Evolutionary conservation across 2,888 invertebrate species (phyloP).

Genomic region (Drosophila fungiperda): DNA sequence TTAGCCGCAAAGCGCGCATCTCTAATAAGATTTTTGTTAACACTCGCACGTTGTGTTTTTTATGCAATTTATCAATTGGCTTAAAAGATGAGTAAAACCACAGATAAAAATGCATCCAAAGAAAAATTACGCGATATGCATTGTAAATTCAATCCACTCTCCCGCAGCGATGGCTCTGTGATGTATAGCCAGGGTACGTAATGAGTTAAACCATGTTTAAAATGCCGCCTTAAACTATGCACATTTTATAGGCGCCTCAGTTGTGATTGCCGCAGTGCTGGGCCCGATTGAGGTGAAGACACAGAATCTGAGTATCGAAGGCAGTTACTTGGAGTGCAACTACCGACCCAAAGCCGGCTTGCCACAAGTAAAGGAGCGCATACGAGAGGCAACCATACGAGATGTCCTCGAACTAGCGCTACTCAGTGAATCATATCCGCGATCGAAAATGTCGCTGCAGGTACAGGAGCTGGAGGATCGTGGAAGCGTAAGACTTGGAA

Average conservation of each 20-base stretch:
- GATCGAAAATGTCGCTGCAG: conserved; percentile 91
- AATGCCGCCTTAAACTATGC: conserved; percentile 17
- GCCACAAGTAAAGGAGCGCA: conserved; percentile 89
- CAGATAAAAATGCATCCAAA: conserved; percentile 13
- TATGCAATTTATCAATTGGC: not conserved
- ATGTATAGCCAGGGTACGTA: conserved; percentile 90
- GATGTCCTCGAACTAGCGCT: conserved; percentile 92
- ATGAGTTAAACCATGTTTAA: not conserved
- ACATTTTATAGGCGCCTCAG: conserved; percentile 89
- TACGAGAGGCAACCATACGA: conserved; percentile 90
- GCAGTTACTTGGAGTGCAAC: conserved; percentile 90
- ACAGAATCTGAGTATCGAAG: conserved; percentile 91
- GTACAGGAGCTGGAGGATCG: conserved; percentile 95
- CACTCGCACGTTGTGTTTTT: conserved; percentile 57
- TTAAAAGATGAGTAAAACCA: conserved; percentile 43
- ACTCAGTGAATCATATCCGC: conserved; percentile 90
- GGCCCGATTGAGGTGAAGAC: conserved; percentile 93
- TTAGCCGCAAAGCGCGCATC: conserved; percentile 10
- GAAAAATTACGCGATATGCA: conserved; percentile 86
- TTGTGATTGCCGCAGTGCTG: conserved; percentile 91
- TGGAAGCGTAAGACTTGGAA: conserved; percentile 88
- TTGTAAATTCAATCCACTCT: conserved; percentile 90
- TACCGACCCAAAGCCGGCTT: conserved; percentile 92
- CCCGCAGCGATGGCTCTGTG: conserved; percentile 92
- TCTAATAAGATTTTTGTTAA: conserved; percentile 30